Evolutionary conservation across 92 coral and sea anemone genomes (phyloP), one percentile per base, ranked within the genome.

Genomic region (Palythoa grandis): DNA sequence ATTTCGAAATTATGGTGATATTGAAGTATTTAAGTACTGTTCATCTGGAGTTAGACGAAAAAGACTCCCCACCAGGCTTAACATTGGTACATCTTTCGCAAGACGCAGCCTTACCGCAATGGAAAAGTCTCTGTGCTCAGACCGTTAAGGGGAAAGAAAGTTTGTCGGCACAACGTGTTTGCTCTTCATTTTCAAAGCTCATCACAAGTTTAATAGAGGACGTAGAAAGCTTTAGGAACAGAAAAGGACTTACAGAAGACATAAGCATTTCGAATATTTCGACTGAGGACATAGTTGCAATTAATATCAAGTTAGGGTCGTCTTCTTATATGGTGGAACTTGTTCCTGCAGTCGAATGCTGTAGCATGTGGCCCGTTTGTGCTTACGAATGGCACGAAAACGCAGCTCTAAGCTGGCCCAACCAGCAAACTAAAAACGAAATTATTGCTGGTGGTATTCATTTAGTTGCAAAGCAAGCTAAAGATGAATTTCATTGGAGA

Each of bases 401-500:
- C 52, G 50, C 77, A 69, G 12, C 77, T 52, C 9, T 52, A 15
- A 37, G 65, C 11, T 65, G 73, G 70, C 85, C 86, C 6, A 48
- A 72, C 69, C 53, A 22, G 53, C 66, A 35, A 11, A 65, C 76
- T 43, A 89, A 86, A 63, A 60, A 78, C 7, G 84, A 86, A 20
- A 57, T 85, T 67, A 43, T 89, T 14, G 68, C 79, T 19, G 77
- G 89, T 52, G 92, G 95, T 11, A 71, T 92, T 47, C 90, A 92
- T 38, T 56, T 92, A 23, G 89, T 92, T 87, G 92, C 95, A 61
- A 92, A 92, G 84, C 72, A 85, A 7, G 70, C 91, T 15, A 71
- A 85, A 16, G 79, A 74, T 53, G 94, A 82, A 19, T 87, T 82
- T 61, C 92, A 92, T 39, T 92, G 94, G 94, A 87, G 90, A 77